phyloP scores from a whole-genome alignment of 2,797 vertebrate species.

The Fringilla coelebs region DNA sequence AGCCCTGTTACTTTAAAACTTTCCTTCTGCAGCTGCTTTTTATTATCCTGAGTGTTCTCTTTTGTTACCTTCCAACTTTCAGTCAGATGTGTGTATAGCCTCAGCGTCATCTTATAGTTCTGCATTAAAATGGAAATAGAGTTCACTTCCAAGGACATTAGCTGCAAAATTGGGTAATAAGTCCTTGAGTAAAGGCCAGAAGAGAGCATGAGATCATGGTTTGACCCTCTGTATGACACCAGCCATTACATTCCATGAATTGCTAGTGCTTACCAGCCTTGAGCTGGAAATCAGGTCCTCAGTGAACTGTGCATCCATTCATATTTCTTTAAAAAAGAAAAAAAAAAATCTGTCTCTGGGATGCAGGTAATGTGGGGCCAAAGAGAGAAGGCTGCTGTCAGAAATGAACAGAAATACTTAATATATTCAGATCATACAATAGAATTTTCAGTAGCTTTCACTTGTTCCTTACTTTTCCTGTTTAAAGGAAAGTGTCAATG shows the following conservation, averaged over 20 bases:
- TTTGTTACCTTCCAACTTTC: conserved; percentile 15
- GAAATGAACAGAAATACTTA: background rate
- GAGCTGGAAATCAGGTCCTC: background rate
- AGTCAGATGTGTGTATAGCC: background rate
- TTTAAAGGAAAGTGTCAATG: background rate
- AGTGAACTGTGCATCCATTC: background rate
- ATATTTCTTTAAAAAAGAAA: background rate
- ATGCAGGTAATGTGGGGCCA: background rate
- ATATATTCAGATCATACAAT: background rate
- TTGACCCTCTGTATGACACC: background rate
- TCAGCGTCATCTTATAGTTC: background rate
- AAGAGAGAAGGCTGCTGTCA: background rate
- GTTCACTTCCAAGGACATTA: background rate
- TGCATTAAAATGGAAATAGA: conserved; percentile 17
- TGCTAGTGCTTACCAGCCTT: background rate
- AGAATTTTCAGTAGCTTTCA: background rate
- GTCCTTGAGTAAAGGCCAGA: background rate
- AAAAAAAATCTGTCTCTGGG: background rate
- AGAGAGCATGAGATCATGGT: background rate
- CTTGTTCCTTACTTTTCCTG: background rate
- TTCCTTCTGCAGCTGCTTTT: conserved; percentile 12
- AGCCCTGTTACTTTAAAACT: conserved; percentile 18
- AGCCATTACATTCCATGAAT: background rate
- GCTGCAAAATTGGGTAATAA: background rate
- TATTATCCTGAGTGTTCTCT: background rate